phyloP scores from a whole-genome alignment of 2,888 invertebrate species.

The Xylota segnis region DNA sequence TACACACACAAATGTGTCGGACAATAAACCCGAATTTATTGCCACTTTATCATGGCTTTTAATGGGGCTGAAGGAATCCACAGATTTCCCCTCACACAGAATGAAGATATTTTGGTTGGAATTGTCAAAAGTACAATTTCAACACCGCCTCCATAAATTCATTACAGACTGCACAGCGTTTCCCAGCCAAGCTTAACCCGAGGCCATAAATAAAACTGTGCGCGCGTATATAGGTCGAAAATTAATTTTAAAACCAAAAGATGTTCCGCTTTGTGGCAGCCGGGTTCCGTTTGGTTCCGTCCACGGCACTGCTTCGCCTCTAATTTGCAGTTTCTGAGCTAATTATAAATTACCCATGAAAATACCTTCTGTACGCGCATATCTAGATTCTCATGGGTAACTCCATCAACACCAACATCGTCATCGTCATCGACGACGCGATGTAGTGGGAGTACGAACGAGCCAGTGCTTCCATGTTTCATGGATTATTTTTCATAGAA shows the following conservation, averaged over 20 bases:
- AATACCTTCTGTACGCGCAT: conserved; percentile 21
- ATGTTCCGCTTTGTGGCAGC: conserved; percentile 64
- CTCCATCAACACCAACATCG: conserved; percentile 60
- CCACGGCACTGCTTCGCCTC: conserved; percentile 9
- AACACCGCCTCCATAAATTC: conserved; percentile 39
- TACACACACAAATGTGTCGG: conserved; percentile 14
- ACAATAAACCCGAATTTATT: conserved; percentile 62
- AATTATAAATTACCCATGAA: conserved; percentile 75
- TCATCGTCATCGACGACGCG: conserved; percentile 8
- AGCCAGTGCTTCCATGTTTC: conserved; percentile 32
- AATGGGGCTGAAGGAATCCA: conserved; percentile 27
- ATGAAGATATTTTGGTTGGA: conserved; percentile 22
- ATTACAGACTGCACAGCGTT: conserved; percentile 21
- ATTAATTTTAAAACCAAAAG: conserved; percentile 53
- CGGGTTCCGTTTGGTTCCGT: conserved; percentile 46
- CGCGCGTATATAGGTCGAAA: conserved; percentile 63
- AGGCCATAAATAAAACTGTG: conserved; percentile 60
- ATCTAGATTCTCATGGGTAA: conserved; percentile 53
- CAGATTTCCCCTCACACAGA: not conserved
- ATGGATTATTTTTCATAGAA: conserved; percentile 52
- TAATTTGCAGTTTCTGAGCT: conserved; percentile 63
- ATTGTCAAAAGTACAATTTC: conserved; percentile 41
- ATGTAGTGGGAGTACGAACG: conserved; percentile 29
- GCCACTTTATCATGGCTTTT: conserved; percentile 45
- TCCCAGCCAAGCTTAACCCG: conserved; percentile 58